phyloP scores from a whole-genome alignment of 2,797 vertebrate genomes.

The Taenioides sp. region DNA sequence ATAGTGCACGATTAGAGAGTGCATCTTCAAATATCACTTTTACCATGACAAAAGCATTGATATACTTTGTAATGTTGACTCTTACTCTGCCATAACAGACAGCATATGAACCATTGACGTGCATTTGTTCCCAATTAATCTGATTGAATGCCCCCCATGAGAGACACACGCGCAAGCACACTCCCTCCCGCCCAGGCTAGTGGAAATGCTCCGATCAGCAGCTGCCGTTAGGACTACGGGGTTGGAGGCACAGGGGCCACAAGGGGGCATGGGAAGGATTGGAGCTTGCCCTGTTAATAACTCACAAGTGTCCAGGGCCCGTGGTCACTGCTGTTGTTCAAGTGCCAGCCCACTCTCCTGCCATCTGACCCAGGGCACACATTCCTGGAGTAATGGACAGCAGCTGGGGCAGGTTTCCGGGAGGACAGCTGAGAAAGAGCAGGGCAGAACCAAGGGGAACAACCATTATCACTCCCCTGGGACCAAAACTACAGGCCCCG shows the following conservation, averaged over 20 bases:
- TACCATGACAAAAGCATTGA: too few relatives aligned
- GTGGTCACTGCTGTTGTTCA: conserved; percentile 74
- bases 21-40: too few relatives aligned
- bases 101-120: conserved; percentile 61
- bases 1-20: too few relatives aligned
- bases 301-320: conserved; percentile 72
- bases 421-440: conserved; percentile 79
- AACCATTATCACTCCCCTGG: conserved; percentile 54
- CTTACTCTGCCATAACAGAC: conserved; percentile 38
- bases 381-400: conserved; percentile 83
- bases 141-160: conserved; percentile 59
- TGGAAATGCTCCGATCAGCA: conserved; percentile 62
- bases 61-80: conserved; percentile 23
- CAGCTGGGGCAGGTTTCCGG: conserved; percentile 79
- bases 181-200: conserved; percentile 51
- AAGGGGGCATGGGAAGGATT: conserved; percentile 70
- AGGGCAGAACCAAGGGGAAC: conserved; percentile 53
- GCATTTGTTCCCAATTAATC: conserved; percentile 67
- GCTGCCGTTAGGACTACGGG: conserved; percentile 63
- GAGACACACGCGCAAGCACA: conserved; percentile 47
- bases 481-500: conserved; percentile 29
- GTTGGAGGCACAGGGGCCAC: conserved; percentile 32
- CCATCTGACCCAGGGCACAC: conserved; percentile 75
- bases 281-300: conserved; percentile 77
- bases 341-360: conserved; percentile 73